These are phyloP conservation scores for Mus spicilegus DNA, from an alignment of 2,113 vertebrate species.

Conservation along the genomic window DNA sequence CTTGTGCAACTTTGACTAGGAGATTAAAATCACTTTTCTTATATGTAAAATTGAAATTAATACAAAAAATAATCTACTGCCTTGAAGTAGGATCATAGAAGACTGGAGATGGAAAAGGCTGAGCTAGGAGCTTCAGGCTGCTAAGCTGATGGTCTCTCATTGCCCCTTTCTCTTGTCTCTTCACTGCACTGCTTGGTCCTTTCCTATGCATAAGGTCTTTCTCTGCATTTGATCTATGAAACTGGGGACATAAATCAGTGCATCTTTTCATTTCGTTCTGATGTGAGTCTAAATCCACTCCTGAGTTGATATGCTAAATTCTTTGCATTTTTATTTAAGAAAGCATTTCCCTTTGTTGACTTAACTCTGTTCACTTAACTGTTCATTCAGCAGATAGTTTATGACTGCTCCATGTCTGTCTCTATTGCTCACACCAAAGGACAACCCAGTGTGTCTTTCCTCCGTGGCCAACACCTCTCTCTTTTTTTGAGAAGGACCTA, in stretches of 20 bases:
- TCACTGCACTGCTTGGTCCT: fast-evolving
- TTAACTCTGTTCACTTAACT: background rate
- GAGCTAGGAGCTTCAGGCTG: fast-evolving
- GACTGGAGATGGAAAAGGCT: fast-evolving
- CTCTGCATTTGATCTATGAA: background rate
- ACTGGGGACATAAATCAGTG: background rate
- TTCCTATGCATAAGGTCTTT: fast-evolving
- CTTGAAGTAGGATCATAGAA: background rate
- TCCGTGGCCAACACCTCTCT: no score
- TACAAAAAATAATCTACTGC: no score
- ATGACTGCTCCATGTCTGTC: background rate
- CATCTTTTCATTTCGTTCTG: fast-evolving
- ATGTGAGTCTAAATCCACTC: background rate
- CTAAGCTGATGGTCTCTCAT: background rate
- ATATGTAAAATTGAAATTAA: background rate
- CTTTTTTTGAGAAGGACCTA: background rate
- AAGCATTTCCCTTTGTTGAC: no score
- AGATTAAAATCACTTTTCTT: background rate
- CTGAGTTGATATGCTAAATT: fast-evolving
- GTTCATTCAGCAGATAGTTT: background rate
- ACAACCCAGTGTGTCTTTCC: background rate
- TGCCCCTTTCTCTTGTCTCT: no score
- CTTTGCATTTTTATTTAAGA: background rate
- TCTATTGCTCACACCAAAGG: background rate
- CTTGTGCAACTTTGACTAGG: background rate